These are phyloP conservation scores for Periplaneta americana DNA, from an alignment of 1,140 invertebrate species.

Conservation along the genomic window DNA sequence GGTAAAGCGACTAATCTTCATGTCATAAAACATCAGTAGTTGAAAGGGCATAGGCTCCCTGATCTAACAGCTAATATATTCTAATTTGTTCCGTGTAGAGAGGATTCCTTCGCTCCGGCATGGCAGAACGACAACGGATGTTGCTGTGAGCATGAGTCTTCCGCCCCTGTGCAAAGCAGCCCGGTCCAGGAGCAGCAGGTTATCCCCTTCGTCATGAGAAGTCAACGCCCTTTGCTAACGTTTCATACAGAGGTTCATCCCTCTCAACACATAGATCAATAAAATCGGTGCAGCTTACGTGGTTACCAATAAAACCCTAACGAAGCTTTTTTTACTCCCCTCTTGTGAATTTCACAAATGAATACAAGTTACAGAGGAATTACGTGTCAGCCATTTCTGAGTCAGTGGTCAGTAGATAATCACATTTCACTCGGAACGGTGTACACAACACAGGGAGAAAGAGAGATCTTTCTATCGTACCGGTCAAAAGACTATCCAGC, in stretches of 20 bases:
- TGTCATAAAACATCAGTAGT: too few species aligned
- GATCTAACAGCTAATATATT: too few species aligned
- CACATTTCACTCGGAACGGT: slow-evolving; percentile 3
- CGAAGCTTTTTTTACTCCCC: not conserved
- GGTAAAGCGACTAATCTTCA: too few species aligned
- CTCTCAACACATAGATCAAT: not conserved
- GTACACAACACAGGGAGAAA: not conserved
- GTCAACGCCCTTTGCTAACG: not conserved
- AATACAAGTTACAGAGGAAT: slow-evolving; percentile 12
- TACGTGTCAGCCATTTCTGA: slow-evolving; percentile 5
- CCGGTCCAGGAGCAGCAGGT: not conserved
- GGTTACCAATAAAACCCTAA: not conserved
- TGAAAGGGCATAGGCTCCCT: too few species aligned
- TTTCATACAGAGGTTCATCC: not conserved
- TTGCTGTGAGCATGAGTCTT: not conserved
- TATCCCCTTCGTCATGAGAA: not conserved
- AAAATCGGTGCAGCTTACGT: not conserved
- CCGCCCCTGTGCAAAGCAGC: not conserved
- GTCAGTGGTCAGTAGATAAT: slow-evolving; percentile 10
- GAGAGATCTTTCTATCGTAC: not conserved
- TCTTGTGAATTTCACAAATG: slow-evolving; percentile 12
- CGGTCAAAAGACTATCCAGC: not conserved
- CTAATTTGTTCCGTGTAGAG: too few species aligned
- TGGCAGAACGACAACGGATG: not conserved
- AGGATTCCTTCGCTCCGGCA: too few species aligned